Evolutionary conservation across 2,888 invertebrate species (phyloP).

Genomic region (Chalcosyrphus nemorum): DNA sequence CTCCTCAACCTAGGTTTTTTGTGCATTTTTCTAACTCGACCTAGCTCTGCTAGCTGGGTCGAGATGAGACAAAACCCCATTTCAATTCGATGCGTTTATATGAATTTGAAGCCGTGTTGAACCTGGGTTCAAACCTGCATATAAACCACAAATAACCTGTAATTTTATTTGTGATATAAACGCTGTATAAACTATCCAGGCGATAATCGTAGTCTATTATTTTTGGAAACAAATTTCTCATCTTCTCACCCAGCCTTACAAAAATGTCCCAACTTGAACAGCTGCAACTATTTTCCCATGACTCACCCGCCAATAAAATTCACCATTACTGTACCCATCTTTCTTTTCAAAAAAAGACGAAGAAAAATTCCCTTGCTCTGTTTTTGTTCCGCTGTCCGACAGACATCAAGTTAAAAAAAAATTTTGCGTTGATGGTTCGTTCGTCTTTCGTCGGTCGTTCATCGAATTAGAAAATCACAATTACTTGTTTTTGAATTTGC

Average conservation of each 20-base stretch:
- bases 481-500: constrained; percentile 1
- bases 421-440: constrained; percentile 59
- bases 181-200: too few relatives aligned
- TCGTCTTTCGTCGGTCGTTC: constrained; percentile 33
- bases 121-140: too few relatives aligned
- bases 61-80: too few relatives aligned
- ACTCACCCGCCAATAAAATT: constrained; percentile 25
- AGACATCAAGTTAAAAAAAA: constrained; percentile 45
- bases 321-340: constrained; percentile 47
- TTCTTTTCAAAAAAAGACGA: constrained; percentile 32
- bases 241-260: constrained; percentile 12
- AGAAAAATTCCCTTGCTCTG: constrained; percentile 28
- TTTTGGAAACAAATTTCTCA: neutral
- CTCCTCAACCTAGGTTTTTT: too few relatives aligned
- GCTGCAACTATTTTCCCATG: constrained; percentile 36
- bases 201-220: too few relatives aligned
- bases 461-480: constrained; percentile 20
- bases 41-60: too few relatives aligned
- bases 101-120: too few relatives aligned
- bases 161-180: too few relatives aligned
- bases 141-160: too few relatives aligned
- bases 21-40: too few relatives aligned
- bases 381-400: constrained; percentile 54
- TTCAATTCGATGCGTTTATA: too few relatives aligned
- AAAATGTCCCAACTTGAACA: constrained; percentile 13